phyloP scores from a whole-genome alignment of 1,140 invertebrate genomes.

The Drosophila teissieri region DNA sequence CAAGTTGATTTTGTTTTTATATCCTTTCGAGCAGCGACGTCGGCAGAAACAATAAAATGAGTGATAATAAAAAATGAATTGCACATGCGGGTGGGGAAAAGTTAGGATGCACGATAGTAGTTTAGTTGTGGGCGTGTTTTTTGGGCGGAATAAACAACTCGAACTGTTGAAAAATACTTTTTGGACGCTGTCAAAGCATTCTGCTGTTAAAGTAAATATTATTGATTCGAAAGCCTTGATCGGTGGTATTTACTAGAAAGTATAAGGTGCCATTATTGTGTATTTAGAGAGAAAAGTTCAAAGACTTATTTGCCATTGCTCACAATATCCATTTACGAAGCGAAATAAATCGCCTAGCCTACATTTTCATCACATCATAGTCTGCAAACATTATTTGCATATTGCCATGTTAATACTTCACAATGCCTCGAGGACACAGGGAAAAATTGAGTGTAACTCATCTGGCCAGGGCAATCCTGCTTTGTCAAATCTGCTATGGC shows the following conservation, averaged over 20 bases:
- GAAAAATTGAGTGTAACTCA: constrained; percentile 3
- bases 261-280: not conserved
- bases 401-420: not conserved
- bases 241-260: not conserved
- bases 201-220: constrained; percentile 39
- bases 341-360: not conserved
- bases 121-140: not conserved
- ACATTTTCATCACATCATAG: no score
- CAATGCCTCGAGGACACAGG: not conserved
- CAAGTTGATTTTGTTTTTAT: constrained; percentile 70
- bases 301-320: not conserved
- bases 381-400: constrained; percentile 7
- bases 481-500: constrained; percentile 38
- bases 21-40: constrained; percentile 41
- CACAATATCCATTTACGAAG: not conserved
- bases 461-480: constrained; percentile 7
- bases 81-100: constrained; percentile 51
- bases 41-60: constrained; percentile 58
- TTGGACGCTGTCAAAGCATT: constrained; percentile 20
- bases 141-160: not conserved
- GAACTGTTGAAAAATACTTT: constrained; percentile 38
- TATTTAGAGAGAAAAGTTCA: not conserved
- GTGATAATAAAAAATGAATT: constrained; percentile 82
- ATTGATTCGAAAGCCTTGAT: not conserved
- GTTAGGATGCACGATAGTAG: not conserved